These are phyloP conservation scores for Diachasmimorpha longicaudata DNA, from an alignment of 1,140 invertebrate genomes.

Conservation along the genomic window DNA sequence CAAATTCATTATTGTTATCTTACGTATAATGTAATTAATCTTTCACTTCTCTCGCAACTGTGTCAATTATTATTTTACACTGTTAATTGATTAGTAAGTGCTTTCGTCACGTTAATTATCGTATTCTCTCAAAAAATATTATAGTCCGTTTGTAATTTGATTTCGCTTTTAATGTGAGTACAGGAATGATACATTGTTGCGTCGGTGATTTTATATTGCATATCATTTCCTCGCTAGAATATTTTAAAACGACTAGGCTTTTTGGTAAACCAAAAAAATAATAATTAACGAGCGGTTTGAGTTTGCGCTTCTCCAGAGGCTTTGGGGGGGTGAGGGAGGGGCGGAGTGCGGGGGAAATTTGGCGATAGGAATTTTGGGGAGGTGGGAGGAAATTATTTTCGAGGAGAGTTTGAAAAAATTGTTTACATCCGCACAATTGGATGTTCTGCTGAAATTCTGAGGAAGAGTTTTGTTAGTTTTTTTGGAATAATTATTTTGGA, in stretches of 20 bases:
- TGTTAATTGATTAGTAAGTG: neutral
- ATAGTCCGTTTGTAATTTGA: slow-evolving; percentile 22
- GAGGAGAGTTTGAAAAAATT: too few species aligned
- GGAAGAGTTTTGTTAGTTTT: too few species aligned
- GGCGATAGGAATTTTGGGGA: too few species aligned
- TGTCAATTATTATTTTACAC: neutral
- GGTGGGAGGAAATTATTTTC: too few species aligned
- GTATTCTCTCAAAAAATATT: slow-evolving; percentile 37
- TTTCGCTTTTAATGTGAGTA: slow-evolving; percentile 18
- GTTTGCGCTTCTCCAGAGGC: neutral
- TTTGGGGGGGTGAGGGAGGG: too few species aligned
- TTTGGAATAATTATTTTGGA: too few species aligned
- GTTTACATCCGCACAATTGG: too few species aligned
- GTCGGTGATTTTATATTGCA: neutral
- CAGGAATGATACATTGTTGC: slow-evolving; percentile 15
- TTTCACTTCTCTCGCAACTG: neutral
- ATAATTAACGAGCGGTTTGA: neutral
- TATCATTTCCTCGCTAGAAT: slow-evolving; percentile 13
- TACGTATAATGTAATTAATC: slow-evolving; percentile 21
- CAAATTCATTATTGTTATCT: slow-evolving; percentile 35
- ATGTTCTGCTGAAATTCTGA: too few species aligned
- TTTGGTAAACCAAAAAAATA: slow-evolving; percentile 34
- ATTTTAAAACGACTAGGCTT: slow-evolving; percentile 31
- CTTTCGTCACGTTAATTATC: neutral
- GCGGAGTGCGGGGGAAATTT: too few species aligned